Conservation (phyloP, 2,888 invertebrate species). For the Eupithecia exiguata region DNA sequence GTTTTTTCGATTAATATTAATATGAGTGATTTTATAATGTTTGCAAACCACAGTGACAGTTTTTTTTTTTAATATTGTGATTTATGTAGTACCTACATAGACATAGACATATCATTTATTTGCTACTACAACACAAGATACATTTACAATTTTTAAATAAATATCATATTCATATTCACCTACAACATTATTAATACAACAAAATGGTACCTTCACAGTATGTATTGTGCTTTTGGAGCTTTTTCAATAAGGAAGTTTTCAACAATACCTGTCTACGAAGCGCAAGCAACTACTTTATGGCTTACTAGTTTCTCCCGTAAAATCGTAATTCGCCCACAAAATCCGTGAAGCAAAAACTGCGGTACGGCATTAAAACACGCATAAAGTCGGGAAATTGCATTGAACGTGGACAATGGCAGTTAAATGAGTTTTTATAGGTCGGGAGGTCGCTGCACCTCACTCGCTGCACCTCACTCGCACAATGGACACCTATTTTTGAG, state of each 20-base stretch:
- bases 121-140: no score
- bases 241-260: no score
- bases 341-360: not conserved
- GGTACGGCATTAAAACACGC: not conserved
- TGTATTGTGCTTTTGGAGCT: no score
- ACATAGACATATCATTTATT: no score
- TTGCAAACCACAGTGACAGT: not conserved
- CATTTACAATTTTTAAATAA: no score
- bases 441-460: not conserved
- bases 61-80: no score
- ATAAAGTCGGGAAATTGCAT: not conserved
- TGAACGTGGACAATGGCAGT: not conserved
- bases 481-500: not conserved
- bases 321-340: not conserved
- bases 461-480: not conserved
- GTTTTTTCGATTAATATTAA: not conserved
- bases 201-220: no score
- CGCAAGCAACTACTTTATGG: no score
- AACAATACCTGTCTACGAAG: no score
- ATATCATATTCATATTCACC: no score
- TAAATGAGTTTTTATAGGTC: not conserved
- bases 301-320: not conserved
- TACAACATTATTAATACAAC: no score
- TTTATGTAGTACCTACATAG: no score
- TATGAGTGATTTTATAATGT: not conserved